Base-by-base conservation (phyloP, 2,797 vertebrate genomes). In the Chelonia mydas region DNA sequence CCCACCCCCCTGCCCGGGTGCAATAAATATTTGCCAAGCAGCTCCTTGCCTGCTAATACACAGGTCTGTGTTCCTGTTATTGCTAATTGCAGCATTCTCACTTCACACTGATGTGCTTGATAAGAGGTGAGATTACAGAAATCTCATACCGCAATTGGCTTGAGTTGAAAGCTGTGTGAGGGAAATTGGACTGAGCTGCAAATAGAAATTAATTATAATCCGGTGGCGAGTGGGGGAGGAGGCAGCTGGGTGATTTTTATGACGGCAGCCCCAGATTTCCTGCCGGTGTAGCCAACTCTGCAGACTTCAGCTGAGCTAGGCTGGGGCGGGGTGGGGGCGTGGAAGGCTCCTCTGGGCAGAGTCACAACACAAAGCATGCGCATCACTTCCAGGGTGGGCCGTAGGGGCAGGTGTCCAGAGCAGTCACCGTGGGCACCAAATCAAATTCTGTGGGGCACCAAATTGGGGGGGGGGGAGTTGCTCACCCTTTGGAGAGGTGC, bases 131-230 rank as follows among this genome's bases (percentile, higher is more conserved):
- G 92, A 87, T 93, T 89, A 92, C 85, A 54, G 91, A 86, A 88
- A 84, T 49, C 90, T 94, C 90, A 59, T 5, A n/a, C 0, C 0
- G 27, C 95, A 94, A 88, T 84, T 55, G 89, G 65, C 3, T 74
- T 41, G 95, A 68, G 49, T 45, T 47, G 81, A 84, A 92, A 97
- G 82, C 84, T 2, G 11, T 0, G 88, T 2, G 80, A 88, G 81
- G 92, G 85, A 92, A 96, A 96, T 85, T 92, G 92, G 89, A 87
- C 82, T 3, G 94, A 90, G 90, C 82, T 45, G 81, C 77, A 83
- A 88, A 92, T 21, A 72, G 88, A 92, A 92, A 92, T 96, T 92
- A 94, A 97, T 94, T 92, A 91, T 31, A 96, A n/a, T 50, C 94
- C 55, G 84, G 83, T 91, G 76, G 77, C 2, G 1, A 81, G 11